A percentile compares a stretch with the other conserved stretches of the same genome.
phyloP scores from a whole-genome alignment of 2,888 invertebrate genomes.

The Dynastes hyllus region DNA sequence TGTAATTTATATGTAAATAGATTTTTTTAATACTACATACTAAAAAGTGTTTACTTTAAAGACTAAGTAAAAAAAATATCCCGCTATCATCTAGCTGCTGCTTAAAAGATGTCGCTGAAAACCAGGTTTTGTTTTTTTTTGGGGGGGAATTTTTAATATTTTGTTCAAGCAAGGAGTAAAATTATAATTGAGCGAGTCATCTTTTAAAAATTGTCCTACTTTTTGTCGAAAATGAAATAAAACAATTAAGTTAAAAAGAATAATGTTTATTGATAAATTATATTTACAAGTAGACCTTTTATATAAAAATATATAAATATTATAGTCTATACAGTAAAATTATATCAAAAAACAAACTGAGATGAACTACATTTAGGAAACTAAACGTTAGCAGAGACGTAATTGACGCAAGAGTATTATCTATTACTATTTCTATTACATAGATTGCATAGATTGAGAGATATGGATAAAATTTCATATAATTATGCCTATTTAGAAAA shows the following conservation, averaged over 20 bases:
- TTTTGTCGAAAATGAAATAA: not conserved
- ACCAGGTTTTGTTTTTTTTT: too few species aligned
- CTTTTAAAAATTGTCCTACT: too few species aligned
- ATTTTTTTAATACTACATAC: too few species aligned
- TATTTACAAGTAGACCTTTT: constrained; percentile 49
- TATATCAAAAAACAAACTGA: constrained; percentile 42
- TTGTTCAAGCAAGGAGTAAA: too few species aligned
- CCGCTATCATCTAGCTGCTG: too few species aligned
- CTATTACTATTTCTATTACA: not conserved
- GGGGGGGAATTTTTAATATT: too few species aligned
- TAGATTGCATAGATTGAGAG: not conserved
- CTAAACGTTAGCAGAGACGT: not conserved
- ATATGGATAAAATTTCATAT: constrained; percentile 10
- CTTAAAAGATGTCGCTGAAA: too few species aligned
- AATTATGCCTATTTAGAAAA: not conserved
- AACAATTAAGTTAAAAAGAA: constrained; percentile 19
- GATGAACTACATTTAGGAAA: constrained; percentile 4
- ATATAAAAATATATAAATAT: constrained; percentile 53
- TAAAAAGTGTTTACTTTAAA: too few species aligned
- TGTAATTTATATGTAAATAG: too few species aligned
- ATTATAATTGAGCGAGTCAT: too few species aligned
- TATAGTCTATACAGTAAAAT: constrained; percentile 43
- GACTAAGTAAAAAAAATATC: too few species aligned
- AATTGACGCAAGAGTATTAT: constrained; percentile 36
- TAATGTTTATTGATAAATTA: constrained; percentile 50